Evolutionary conservation across 2,113 vertebrate genomes (phyloP).

Genomic region (Lethenteron camtschaticum): DNA sequence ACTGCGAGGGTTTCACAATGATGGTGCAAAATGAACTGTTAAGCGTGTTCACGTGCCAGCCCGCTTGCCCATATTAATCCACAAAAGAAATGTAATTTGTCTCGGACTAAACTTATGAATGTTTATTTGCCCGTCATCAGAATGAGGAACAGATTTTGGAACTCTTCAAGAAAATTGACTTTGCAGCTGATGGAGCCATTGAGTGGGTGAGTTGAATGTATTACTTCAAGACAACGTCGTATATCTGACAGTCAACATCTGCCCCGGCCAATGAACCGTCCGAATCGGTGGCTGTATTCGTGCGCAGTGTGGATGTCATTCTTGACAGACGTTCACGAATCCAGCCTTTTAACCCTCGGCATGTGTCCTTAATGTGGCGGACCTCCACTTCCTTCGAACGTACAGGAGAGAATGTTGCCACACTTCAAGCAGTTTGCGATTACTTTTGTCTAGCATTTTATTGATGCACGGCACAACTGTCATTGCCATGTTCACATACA

Average conservation of each 20-base stretch:
- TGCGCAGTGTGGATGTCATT: background rate
- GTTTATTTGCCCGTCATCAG: slow-evolving; percentile 11
- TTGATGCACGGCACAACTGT: too few species aligned
- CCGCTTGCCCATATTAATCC: too few species aligned
- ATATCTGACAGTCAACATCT: background rate
- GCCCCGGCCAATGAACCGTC: background rate
- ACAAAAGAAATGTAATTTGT: too few species aligned
- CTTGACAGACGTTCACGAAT: background rate
- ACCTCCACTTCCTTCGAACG: background rate
- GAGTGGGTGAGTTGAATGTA: slow-evolving; percentile 20
- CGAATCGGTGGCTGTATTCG: background rate
- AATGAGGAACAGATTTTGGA: slow-evolving; percentile 26
- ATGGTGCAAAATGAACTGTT: too few species aligned
- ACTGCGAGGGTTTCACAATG: too few species aligned
- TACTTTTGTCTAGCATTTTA: too few species aligned
- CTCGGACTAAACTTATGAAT: too few species aligned
- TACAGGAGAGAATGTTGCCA: background rate
- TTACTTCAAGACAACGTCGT: too few species aligned
- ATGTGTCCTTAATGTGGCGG: background rate
- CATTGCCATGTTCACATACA: too few species aligned
- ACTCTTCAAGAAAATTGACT: slow-evolving; percentile 39
- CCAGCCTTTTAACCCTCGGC: background rate
- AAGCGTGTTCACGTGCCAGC: too few species aligned
- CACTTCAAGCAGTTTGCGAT: too few species aligned
- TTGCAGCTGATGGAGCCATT: slow-evolving; percentile 24